Percentiles rank a stretch among this genome's conserved stretches.
These are phyloP conservation scores for Bugulina stolonifera DNA, from an alignment of 2,888 invertebrate species.

Conservation along the genomic window DNA sequence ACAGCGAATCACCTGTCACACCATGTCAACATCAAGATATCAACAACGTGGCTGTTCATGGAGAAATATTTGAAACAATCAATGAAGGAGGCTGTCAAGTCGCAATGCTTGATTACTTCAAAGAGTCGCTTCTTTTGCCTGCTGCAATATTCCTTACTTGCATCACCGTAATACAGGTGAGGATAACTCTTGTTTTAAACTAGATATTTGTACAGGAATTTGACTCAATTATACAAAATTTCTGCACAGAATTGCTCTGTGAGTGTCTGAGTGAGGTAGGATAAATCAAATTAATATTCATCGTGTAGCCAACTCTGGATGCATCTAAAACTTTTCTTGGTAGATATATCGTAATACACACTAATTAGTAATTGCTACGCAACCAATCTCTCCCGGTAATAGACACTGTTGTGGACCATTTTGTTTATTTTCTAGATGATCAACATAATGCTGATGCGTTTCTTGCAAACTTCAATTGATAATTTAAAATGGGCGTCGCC, in stretches of 20 bases:
- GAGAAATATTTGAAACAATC: neutral
- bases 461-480: slow-evolving; percentile 7
- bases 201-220: too few species aligned
- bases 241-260: too few species aligned
- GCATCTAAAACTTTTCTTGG: too few species aligned
- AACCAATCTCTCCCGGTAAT: too few species aligned
- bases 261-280: too few species aligned
- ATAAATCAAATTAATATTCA: too few species aligned
- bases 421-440: neutral
- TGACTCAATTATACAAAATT: too few species aligned
- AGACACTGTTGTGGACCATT: too few species aligned
- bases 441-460: slow-evolving; percentile 2
- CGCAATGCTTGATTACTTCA: slow-evolving; percentile 23
- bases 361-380: too few species aligned
- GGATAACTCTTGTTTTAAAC: too few species aligned
- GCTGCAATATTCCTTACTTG: slow-evolving; percentile 7
- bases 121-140: neutral
- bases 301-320: too few species aligned
- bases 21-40: slow-evolving; percentile 21
- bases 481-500: slow-evolving; percentile 20
- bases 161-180: slow-evolving; percentile 3
- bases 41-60: slow-evolving; percentile 12
- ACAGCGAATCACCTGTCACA: slow-evolving; percentile 14
- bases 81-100: slow-evolving; percentile 16
- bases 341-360: too few species aligned